A percentile compares a stretch with the other conserved stretches of the same genome.
Evolutionary conservation across 1,140 invertebrate genomes (phyloP).

Genomic region (Euwallacea fornicatus): DNA sequence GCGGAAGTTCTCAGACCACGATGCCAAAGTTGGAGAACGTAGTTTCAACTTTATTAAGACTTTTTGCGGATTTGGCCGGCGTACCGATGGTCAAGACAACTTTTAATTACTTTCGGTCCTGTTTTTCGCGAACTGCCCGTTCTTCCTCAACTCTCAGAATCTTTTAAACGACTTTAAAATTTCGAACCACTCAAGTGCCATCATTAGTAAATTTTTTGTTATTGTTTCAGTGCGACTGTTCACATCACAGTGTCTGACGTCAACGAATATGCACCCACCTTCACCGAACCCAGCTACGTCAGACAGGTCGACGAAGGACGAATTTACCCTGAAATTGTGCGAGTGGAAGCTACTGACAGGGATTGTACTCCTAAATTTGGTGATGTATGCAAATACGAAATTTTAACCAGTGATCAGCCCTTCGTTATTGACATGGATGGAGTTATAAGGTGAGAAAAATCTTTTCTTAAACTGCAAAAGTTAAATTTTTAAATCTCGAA

Average conservation of each 20-base stretch:
- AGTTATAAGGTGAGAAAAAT: slow-evolving; percentile 71
- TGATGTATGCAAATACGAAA: slow-evolving; percentile 95
- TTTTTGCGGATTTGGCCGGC: slow-evolving; percentile 10
- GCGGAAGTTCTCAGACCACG: slow-evolving; percentile 9
- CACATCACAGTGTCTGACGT: slow-evolving; percentile 95
- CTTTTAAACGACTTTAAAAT: too few relatives aligned
- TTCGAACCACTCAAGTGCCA: too few relatives aligned
- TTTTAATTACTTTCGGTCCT: slow-evolving; percentile 24
- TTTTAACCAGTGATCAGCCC: slow-evolving; percentile 84
- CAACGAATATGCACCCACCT: slow-evolving; percentile 90
- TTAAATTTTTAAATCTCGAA: background rate
- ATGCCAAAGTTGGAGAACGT: slow-evolving; percentile 13
- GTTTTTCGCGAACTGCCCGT: too few relatives aligned
- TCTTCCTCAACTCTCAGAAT: too few relatives aligned
- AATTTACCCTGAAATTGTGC: slow-evolving; percentile 85
- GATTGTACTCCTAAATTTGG: slow-evolving; percentile 91
- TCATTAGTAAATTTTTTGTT: slow-evolving; percentile 34
- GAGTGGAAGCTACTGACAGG: slow-evolving; percentile 86
- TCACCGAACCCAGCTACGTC: slow-evolving; percentile 85
- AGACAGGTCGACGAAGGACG: slow-evolving; percentile 89
- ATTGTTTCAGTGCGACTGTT: slow-evolving; percentile 79
- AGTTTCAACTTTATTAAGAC: slow-evolving; percentile 19
- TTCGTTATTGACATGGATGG: slow-evolving; percentile 91
- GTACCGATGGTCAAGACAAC: slow-evolving; percentile 10
- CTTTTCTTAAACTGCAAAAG: background rate